Evolutionary conservation across 2,888 invertebrate species (phyloP).

Genomic region (Thelaira solivaga): DNA sequence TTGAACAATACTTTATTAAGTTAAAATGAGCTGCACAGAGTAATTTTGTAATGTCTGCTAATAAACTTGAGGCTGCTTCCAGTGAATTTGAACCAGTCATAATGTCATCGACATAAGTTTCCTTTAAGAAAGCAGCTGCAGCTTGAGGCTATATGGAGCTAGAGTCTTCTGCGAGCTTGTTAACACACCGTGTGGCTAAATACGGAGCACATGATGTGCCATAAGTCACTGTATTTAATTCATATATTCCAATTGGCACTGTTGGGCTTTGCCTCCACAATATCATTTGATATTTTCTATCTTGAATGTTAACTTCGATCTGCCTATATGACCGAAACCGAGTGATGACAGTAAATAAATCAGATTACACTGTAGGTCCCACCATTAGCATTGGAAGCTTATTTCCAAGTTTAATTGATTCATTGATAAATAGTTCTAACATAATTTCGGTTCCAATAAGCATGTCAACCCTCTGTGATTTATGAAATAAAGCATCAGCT

Average conservation of each 20-base stretch:
- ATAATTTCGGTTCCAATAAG: constrained; percentile 41
- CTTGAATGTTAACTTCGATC: constrained; percentile 45
- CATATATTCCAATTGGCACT: not conserved
- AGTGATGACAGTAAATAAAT: constrained; percentile 58
- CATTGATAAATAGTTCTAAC: constrained; percentile 9
- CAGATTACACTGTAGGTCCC: constrained; percentile 41
- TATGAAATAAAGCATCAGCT: not conserved
- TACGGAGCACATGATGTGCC: not conserved
- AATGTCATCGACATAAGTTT: constrained; percentile 63
- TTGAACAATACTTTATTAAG: not conserved
- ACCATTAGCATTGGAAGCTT: constrained; percentile 45
- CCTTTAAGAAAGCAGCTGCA: constrained; percentile 28
- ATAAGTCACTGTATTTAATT: not conserved
- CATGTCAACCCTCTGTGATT: constrained; percentile 17
- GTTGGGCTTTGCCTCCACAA: not conserved
- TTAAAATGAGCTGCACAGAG: not conserved
- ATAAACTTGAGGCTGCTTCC: constrained; percentile 28
- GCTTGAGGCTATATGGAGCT: constrained; percentile 47
- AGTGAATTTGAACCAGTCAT: constrained; percentile 51
- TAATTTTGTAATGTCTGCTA: not conserved
- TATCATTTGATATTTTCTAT: constrained; percentile 51
- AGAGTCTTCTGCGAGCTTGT: not conserved
- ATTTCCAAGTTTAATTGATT: constrained; percentile 25
- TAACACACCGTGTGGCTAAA: not conserved
- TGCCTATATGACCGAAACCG: constrained; percentile 52